Conservation (phyloP, 2,113 vertebrate genomes). For the Apteryx mantelli region DNA sequence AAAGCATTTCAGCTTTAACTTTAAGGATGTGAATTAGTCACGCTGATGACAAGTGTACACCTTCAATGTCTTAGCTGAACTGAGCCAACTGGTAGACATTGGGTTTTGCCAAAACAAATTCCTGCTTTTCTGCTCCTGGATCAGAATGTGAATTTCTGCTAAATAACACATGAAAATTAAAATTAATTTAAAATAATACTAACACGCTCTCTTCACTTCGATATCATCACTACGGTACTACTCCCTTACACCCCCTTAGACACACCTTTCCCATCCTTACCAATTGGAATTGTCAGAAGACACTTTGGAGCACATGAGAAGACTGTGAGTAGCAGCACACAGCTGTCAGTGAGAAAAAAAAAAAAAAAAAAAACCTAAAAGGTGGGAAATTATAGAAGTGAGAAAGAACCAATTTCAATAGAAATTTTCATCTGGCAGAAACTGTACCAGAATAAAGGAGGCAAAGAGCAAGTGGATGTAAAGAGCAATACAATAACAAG, state of each 20-base stretch:
- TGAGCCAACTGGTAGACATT: neutral
- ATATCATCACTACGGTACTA: too few species aligned
- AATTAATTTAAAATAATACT: neutral
- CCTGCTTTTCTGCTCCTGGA: neutral
- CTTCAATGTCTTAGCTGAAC: neutral
- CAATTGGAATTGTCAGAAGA: neutral
- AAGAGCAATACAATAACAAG: neutral
- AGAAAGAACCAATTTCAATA: neutral
- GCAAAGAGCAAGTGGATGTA: neutral
- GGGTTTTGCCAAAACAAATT: neutral
- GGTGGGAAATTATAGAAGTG: neutral
- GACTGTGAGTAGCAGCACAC: neutral
- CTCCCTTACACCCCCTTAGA: rapidly evolving
- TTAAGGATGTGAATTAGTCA: neutral
- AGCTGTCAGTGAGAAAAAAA: neutral
- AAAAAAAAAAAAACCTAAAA: neutral
- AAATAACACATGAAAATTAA: neutral
- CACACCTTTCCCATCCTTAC: neutral
- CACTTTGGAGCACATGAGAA: neutral
- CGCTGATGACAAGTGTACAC: rapidly evolving
- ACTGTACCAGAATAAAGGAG: neutral
- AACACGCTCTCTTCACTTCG: neutral
- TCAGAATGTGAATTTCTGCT: neutral
- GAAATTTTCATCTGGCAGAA: neutral
- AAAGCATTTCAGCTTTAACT: neutral